Percentiles rank a stretch among this genome's conserved stretches.
Conservation (phyloP, 2,888 invertebrate species). For the Cheilosia grossa region DNA sequence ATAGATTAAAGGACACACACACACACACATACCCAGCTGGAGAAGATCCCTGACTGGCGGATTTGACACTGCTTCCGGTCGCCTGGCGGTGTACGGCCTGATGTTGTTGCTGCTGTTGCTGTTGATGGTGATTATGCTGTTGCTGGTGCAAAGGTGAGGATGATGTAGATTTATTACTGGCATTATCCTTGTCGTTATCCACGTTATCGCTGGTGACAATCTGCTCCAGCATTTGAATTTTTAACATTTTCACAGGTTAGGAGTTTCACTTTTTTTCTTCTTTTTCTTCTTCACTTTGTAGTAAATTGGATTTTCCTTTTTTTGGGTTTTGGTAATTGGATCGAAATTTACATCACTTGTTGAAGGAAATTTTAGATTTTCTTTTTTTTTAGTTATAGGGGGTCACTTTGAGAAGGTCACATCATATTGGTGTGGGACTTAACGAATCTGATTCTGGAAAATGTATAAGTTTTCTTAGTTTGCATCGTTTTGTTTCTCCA, state of each 20-base stretch:
- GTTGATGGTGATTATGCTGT: slow-evolving; percentile 57
- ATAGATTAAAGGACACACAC: slow-evolving; percentile 24
- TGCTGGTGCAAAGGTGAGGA: slow-evolving; percentile 81
- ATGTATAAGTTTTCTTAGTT: slow-evolving; percentile 37
- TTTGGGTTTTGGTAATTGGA: slow-evolving; percentile 40
- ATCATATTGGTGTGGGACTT: slow-evolving; percentile 48
- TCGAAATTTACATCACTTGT: slow-evolving; percentile 66
- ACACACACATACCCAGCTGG: slow-evolving; percentile 80
- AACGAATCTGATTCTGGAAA: slow-evolving; percentile 59
- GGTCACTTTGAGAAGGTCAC: slow-evolving; percentile 68
- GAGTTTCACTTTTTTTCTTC: slow-evolving; percentile 13
- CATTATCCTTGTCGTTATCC: slow-evolving; percentile 77
- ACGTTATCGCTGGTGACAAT: slow-evolving; percentile 87
- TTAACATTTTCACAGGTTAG: slow-evolving; percentile 85
- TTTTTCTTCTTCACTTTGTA: slow-evolving; percentile 14
- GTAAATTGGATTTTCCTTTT: slow-evolving; percentile 35
- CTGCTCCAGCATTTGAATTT: slow-evolving; percentile 91
- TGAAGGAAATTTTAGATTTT: slow-evolving; percentile 31
- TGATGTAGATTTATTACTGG: slow-evolving; percentile 77
- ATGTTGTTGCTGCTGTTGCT: slow-evolving; percentile 68
- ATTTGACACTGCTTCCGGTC: slow-evolving; percentile 77
- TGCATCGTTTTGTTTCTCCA: slow-evolving; percentile 22
- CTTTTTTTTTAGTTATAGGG: slow-evolving; percentile 16
- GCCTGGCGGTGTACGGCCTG: slow-evolving; percentile 71
- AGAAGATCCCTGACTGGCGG: slow-evolving; percentile 82